Evolutionary conservation across 2,797 vertebrate genomes (phyloP), one percentile per base, ranked within the genome.

Genomic region (Craterocephalus amniculus): DNA sequence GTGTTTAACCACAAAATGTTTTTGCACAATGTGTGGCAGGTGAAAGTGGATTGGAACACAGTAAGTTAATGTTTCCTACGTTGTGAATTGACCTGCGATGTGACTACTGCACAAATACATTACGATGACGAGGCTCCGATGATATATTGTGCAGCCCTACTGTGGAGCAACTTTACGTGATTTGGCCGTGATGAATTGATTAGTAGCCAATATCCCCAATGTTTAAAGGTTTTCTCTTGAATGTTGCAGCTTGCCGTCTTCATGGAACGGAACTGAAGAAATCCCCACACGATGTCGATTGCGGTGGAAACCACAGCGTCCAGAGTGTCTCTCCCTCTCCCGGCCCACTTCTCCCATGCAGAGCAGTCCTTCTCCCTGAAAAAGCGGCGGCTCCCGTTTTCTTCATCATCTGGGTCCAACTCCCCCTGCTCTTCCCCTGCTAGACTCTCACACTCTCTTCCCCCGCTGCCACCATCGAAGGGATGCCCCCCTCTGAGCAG

Each of bases 291-390:
- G 32, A 96, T 97, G 96, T 93, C 95, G 0, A 75, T 95, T 58
- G 83, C 90, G 9, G 64, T 92, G 35, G 95, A 96, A 70, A 83
- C 89, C 13, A 67, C 93, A 9, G 72, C 86, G 40, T 85, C 90
- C 59, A 86, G 91, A 67, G 90, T 93, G 8, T 88, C 95, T 5
- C 89, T 95, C 27, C 88, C 95, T 6, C 89, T 95, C 27, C 95
- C 96, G 0, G 83, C 91, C 43, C 95, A 96, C 85, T 97, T 97
- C 67, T 90, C 83, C 57, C 91, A 95, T 0, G 96, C 96, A 8
- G 94, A 96, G 79, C 94, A 94, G 80, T 94, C 95, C 43, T 97
- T 97, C 85, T 97, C 96, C 29, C 89, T 95, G 9, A 97, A 96
- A 86, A 96, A 93, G 83, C 91, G 95, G 0, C 83, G 86, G 2